phyloP scores from a whole-genome alignment of 2,888 invertebrate species.

The Siphlonurus alternatus region DNA sequence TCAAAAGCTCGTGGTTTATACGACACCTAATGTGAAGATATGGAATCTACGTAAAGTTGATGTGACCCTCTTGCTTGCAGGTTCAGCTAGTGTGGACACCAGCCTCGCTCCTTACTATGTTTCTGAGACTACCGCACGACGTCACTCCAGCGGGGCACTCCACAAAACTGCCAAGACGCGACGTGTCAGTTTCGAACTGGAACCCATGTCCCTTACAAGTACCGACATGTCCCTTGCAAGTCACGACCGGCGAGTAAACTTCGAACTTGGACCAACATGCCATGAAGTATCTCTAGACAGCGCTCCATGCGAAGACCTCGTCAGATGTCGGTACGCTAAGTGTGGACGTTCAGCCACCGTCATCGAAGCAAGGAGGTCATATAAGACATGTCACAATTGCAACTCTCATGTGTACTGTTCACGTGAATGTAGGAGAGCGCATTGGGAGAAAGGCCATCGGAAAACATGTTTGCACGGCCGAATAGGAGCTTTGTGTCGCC shows the following conservation, averaged over 20 bases:
- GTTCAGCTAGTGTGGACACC: too few relatives aligned
- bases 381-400: constrained; percentile 91
- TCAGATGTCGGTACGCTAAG: constrained; percentile 65
- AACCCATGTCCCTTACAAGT: not conserved
- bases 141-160: not conserved
- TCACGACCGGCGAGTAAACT: not conserved
- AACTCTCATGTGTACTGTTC: constrained; percentile 83
- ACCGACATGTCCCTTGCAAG: too few relatives aligned
- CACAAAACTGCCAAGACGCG: not conserved
- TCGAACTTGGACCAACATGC: not conserved
- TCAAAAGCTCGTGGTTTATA: too few relatives aligned
- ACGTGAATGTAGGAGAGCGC: constrained; percentile 70
- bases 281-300: not conserved
- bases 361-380: constrained; percentile 61
- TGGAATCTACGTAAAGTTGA: too few relatives aligned
- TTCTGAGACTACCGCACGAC: not conserved
- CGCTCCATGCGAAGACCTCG: constrained; percentile 30
- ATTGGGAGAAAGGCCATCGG: constrained; percentile 79
- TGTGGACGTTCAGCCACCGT: constrained; percentile 55
- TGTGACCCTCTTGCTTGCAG: too few relatives aligned
- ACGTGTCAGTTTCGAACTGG: not conserved
- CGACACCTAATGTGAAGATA: too few relatives aligned
- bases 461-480: constrained; percentile 80
- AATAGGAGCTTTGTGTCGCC: constrained; percentile 73
- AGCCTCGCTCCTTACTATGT: too few relatives aligned